Conservation (phyloP, 2,797 vertebrate species). For the Channa striata region DNA sequence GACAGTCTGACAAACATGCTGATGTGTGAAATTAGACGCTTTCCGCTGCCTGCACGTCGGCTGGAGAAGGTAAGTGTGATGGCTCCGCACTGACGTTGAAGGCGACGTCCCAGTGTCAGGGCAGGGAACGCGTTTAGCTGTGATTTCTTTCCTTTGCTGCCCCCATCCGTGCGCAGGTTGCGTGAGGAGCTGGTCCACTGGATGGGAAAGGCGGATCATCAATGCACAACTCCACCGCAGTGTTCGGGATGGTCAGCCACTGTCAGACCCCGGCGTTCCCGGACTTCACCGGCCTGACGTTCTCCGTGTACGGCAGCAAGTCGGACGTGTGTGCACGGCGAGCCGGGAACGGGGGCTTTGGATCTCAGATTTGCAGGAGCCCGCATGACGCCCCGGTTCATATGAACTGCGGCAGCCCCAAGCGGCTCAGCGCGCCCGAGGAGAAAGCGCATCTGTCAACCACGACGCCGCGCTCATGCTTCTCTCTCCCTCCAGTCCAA, state of each 20-base stretch:
- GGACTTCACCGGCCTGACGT: conserved; percentile 80
- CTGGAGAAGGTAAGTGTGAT: conserved; percentile 69
- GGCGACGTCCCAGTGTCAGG: no score
- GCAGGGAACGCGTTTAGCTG: no score
- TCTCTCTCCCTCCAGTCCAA: conserved; percentile 73
- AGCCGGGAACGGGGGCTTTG: conserved; percentile 63
- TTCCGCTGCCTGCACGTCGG: conserved; percentile 36
- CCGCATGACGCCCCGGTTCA: conserved; percentile 59
- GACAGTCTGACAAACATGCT: conserved; percentile 65
- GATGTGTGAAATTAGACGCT: conserved; percentile 45
- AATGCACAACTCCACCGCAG: conserved; percentile 81
- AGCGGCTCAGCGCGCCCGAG: conserved; percentile 58
- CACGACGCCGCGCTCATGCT: conserved; percentile 73
- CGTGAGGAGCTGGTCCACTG: conserved; percentile 56
- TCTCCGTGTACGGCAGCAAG: conserved; percentile 81
- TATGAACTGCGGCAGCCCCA: conserved; percentile 68
- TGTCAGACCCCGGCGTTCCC: conserved; percentile 78
- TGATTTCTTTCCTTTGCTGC: conserved; percentile 26
- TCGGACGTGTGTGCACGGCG: conserved; percentile 79
- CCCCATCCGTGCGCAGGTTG: conserved; percentile 78
- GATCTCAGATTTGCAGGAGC: conserved; percentile 71
- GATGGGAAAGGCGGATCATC: conserved; percentile 69
- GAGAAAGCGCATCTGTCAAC: conserved; percentile 73
- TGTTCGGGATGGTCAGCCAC: conserved; percentile 85
- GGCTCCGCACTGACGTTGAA: no score